Percentiles rank a stretch among this genome's conserved stretches.
Conservation (phyloP, 2,797 vertebrate species). For the Aulostomus chinensis region DNA sequence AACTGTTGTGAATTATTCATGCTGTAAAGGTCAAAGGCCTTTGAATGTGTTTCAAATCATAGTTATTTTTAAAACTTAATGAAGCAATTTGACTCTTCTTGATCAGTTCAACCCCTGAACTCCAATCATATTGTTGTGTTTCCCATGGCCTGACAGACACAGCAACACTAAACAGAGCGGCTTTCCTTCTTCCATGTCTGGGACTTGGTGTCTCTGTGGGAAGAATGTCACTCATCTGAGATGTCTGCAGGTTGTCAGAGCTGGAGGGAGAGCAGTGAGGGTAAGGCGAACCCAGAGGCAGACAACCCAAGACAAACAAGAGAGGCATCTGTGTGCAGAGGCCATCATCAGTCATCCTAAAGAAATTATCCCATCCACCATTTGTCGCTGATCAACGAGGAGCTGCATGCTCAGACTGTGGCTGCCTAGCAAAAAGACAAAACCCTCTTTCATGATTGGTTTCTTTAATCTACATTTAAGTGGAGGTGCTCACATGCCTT, state of each 20-base stretch:
- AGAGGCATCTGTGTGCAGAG: constrained; percentile 87
- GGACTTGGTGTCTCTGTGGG: constrained; percentile 84
- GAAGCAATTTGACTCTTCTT: no score
- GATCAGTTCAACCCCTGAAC: neutral
- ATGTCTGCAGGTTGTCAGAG: constrained; percentile 97
- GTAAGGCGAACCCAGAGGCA: constrained; percentile 80
- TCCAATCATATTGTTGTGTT: no score
- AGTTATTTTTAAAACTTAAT: no score
- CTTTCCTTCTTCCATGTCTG: constrained; percentile 44
- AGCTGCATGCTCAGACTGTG: constrained; percentile 39
- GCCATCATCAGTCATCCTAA: constrained; percentile 91
- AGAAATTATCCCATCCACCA: constrained; percentile 90
- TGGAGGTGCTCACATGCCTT: no score
- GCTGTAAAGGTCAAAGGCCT: neutral
- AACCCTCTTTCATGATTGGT: constrained; percentile 85
- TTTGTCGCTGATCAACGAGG: constrained; percentile 80
- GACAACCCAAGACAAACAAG: constrained; percentile 90
- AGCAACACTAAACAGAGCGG: constrained; percentile 17
- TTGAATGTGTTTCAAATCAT: no score
- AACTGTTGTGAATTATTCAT: neutral
- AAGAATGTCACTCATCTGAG: constrained; percentile 93
- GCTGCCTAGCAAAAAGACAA: constrained; percentile 81
- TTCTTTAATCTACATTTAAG: constrained; percentile 45
- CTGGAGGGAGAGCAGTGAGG: constrained; percentile 62
- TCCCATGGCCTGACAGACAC: constrained; percentile 13